Conservation (phyloP, 2,888 invertebrate genomes). For the Rhamphomyia laevipes region DNA sequence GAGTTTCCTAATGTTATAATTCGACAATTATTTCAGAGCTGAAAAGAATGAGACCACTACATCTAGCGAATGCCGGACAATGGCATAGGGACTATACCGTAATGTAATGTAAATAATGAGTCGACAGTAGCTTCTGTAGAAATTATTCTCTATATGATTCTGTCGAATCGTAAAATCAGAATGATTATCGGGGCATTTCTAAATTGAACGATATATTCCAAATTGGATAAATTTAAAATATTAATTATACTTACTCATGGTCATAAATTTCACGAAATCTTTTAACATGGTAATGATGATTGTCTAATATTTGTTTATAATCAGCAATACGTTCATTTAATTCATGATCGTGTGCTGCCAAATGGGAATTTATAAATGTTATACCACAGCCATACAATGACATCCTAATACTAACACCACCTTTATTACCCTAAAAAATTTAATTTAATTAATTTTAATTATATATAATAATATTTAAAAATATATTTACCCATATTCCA, state of each 20-base stretch:
- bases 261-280: constrained; percentile 76
- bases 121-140: too few relatives aligned
- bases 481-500: constrained; percentile 73
- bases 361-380: constrained; percentile 79
- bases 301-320: constrained; percentile 74
- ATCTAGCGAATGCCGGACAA: too few relatives aligned
- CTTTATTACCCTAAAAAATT: constrained; percentile 77
- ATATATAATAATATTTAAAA: background rate
- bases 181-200: too few relatives aligned
- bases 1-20: too few relatives aligned
- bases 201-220: too few relatives aligned
- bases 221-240: background rate
- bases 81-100: too few relatives aligned
- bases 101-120: too few relatives aligned
- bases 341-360: constrained; percentile 80
- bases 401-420: constrained; percentile 79
- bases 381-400: constrained; percentile 80
- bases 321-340: constrained; percentile 76
- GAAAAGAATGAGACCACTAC: too few relatives aligned
- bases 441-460: background rate
- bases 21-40: too few relatives aligned
- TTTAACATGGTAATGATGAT: constrained; percentile 65
- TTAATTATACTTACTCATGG: constrained; percentile 62
- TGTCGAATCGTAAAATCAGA: too few relatives aligned
- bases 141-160: too few relatives aligned